Evolutionary conservation across 1,140 invertebrate genomes (phyloP).

Genomic region (Heliconius congener): DNA sequence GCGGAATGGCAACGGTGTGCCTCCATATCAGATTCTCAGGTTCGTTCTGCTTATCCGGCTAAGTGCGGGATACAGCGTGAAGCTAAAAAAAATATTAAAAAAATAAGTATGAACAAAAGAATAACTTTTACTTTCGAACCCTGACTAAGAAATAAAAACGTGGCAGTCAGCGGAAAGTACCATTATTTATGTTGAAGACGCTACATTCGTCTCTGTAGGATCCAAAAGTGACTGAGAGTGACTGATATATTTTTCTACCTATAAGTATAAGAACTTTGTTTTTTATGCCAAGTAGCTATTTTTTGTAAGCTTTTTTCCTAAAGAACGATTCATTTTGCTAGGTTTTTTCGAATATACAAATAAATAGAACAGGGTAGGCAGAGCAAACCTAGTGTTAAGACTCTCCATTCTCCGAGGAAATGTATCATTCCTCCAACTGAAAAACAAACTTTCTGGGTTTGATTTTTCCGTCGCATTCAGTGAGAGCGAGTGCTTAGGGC

Average conservation of each 20-base stretch:
- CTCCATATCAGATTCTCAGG: too few species aligned
- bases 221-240: slow-evolving; percentile 20
- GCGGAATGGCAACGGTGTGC: too few species aligned
- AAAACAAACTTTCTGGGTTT: too few species aligned
- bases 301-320: slow-evolving; percentile 1
- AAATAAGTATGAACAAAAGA: slow-evolving; percentile 4
- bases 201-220: slow-evolving; percentile 18
- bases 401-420: too few species aligned
- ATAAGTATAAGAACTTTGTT: background rate
- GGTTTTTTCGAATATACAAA: background rate
- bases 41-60: too few species aligned
- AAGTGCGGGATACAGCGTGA: background rate
- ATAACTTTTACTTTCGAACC: background rate
- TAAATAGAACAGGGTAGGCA: too few species aligned
- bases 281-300: background rate
- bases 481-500: too few species aligned
- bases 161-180: slow-evolving; percentile 15
- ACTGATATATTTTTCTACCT: slow-evolving; percentile 14
- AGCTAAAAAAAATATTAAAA: background rate
- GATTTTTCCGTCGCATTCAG: too few species aligned
- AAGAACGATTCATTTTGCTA: background rate
- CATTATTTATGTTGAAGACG: slow-evolving; percentile 20
- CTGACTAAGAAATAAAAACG: slow-evolving; percentile 15
- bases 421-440: too few species aligned
- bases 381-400: too few species aligned